These are phyloP conservation scores for Fragum whitleyi DNA, from an alignment of 2,888 invertebrate genomes.

Conservation along the genomic window DNA sequence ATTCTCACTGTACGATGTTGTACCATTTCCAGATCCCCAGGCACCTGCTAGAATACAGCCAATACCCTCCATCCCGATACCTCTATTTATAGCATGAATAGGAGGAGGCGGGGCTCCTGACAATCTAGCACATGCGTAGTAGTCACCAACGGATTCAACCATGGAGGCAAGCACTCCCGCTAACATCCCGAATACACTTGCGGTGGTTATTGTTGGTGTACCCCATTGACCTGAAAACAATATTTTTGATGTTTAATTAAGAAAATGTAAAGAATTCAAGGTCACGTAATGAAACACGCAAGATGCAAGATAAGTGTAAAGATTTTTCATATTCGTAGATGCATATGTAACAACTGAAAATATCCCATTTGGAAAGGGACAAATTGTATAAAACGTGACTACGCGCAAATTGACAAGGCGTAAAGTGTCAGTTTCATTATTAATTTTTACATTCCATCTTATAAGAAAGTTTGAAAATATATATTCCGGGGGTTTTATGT, in stretches of 20 bases:
- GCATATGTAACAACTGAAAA: no score
- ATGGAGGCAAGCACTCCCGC: constrained; percentile 81
- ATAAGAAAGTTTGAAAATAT: background rate
- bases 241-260: no score
- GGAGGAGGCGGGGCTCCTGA: constrained; percentile 92
- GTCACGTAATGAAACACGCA: no score
- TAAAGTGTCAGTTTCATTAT: no score
- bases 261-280: no score
- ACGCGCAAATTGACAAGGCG: no score
- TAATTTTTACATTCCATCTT: no score
- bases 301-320: no score
- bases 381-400: background rate
- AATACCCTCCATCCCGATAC: constrained; percentile 91
- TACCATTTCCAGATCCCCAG: constrained; percentile 94
- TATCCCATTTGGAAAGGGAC: background rate
- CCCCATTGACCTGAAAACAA: constrained; percentile 81
- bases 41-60: constrained; percentile 93
- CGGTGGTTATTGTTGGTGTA: constrained; percentile 77
- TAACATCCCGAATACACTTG: constrained; percentile 81
- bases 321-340: no score
- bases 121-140: constrained; percentile 72
- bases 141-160: constrained; percentile 48
- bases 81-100: constrained; percentile 94
- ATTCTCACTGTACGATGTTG: constrained; percentile 95
- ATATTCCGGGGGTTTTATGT: no score